Percentiles rank a stretch among this genome's conserved stretches.
Evolutionary conservation across 1,140 invertebrate genomes (phyloP).

Genomic region (Oscheius sp.): DNA sequence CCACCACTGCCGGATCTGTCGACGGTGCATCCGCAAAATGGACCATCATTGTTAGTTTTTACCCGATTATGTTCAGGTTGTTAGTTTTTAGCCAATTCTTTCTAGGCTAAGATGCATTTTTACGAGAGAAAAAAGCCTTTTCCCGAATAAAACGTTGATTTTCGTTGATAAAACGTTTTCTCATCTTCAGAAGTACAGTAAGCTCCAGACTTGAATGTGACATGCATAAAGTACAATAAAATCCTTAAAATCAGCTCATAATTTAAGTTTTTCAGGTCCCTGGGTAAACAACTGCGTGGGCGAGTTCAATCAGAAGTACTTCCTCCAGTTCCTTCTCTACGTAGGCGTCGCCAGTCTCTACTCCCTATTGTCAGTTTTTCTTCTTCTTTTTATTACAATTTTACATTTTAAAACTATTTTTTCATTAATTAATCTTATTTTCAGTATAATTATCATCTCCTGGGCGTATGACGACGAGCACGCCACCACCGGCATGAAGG

Average conservation of each 20-base stretch:
- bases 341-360: conserved; percentile 63
- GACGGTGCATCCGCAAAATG: conserved; percentile 80
- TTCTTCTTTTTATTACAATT: neutral
- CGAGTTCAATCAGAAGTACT: conserved; percentile 88
- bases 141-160: too few relatives aligned
- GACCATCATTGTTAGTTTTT: conserved; percentile 76
- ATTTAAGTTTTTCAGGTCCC: conserved; percentile 52
- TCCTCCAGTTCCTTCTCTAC: conserved; percentile 81
- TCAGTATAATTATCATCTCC: conserved; percentile 48
- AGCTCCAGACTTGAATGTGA: too few relatives aligned
- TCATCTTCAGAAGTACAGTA: neutral
- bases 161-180: too few relatives aligned
- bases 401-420: neutral
- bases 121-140: too few relatives aligned
- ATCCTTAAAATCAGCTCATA: neutral
- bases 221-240: neutral
- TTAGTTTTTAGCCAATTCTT: neutral
- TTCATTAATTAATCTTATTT: neutral
- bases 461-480: conserved; percentile 60
- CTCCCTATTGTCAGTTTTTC: conserved; percentile 46
- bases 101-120: too few relatives aligned
- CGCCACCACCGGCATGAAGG: conserved; percentile 70
- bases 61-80: conserved; percentile 20
- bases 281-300: conserved; percentile 93
- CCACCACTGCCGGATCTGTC: conserved; percentile 84